Base-by-base conservation (phyloP, 2,113 vertebrate genomes). In the Rhinichthys klamathensis region DNA sequence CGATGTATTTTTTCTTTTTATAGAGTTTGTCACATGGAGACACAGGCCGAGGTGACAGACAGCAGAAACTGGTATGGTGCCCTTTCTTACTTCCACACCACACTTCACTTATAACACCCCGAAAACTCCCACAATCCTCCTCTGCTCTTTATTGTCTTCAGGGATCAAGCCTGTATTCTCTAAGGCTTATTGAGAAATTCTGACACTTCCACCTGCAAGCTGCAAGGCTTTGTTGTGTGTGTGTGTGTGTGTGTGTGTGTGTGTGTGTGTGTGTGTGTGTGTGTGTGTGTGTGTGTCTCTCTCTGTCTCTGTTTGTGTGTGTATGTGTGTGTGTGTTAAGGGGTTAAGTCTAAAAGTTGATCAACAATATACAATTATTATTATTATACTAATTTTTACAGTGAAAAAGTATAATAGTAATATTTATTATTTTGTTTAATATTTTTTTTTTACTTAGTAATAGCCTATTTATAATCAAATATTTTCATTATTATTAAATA, bases 161-260 rank as follows among this genome's bases (percentile, higher is more conserved):
- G 32, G 67, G 32, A 70, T 70, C 35, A 38, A 70, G 9, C 38
- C 67, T 70, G 67, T 23, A 41, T 70, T 9, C 18, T 70, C 67
- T 38, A 38, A 70, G 32, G 18, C 67, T 70, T 70, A 38, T 4
- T 70, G 67, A 70, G 18, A 3, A 70, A 38, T 38, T 38, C 65
- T 35, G 30, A 69, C 18, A 69, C 16, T 69, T 70, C 67, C 67
- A 70, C 67, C 67, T 23, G 32, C 67, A 70, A 70, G 21, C 67
- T 18, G 3, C 32, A 70, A 38, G 9, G 67, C 15, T 32, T 58
- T 23, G 56, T 9, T 70, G 12, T 49, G 12, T 49, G 46, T 46
- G 46, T 46, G 44, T 46, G 44, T 46, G 44, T 49, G 46, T 49
- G 46, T 49, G 11, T 49, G 46, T 69, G 6, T 21, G 18, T 56